Evolutionary conservation across 2,113 vertebrate species (phyloP).

Genomic region (Salvelinus fontinalis): DNA sequence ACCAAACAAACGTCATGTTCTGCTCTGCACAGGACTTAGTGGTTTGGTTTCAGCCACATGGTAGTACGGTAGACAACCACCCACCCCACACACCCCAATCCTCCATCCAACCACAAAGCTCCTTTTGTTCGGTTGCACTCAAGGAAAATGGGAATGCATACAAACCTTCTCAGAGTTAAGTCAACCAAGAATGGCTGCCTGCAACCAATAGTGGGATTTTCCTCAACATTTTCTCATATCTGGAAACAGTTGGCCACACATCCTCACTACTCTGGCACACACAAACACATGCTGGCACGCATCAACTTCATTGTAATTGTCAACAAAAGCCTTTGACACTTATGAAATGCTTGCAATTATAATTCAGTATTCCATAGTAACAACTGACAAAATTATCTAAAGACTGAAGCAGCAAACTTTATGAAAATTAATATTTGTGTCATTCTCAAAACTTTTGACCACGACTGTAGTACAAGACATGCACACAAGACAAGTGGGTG

Average conservation of each 20-base stretch:
- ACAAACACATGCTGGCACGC: constrained; percentile 8
- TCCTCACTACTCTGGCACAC: constrained; percentile 1
- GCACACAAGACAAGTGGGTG: too few species aligned
- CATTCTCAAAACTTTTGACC: too few species aligned
- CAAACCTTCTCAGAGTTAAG: constrained; percentile 57
- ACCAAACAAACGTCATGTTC: constrained; percentile 7
- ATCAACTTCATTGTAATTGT: too few species aligned
- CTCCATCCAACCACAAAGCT: constrained; percentile 64
- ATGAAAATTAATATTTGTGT: too few species aligned
- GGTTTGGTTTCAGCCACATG: constrained; percentile 49
- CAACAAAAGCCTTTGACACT: too few species aligned
- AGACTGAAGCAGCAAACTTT: too few species aligned
- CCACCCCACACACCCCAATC: constrained; percentile 36
- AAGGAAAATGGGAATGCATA: constrained; percentile 61
- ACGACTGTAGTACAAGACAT: too few species aligned
- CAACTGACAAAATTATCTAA: too few species aligned
- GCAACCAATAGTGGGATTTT: constrained; percentile 38
- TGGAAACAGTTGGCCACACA: constrained; percentile 62
- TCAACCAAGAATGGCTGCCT: constrained; percentile 40
- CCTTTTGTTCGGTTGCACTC: constrained; percentile 70
- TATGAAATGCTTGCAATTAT: too few species aligned
- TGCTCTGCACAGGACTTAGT: constrained; percentile 50
- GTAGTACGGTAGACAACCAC: constrained; percentile 21
- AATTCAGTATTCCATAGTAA: too few species aligned
- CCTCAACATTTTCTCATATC: constrained; percentile 55